phyloP scores from a whole-genome alignment of 2,113 vertebrate genomes.

The Cettia cetti region DNA sequence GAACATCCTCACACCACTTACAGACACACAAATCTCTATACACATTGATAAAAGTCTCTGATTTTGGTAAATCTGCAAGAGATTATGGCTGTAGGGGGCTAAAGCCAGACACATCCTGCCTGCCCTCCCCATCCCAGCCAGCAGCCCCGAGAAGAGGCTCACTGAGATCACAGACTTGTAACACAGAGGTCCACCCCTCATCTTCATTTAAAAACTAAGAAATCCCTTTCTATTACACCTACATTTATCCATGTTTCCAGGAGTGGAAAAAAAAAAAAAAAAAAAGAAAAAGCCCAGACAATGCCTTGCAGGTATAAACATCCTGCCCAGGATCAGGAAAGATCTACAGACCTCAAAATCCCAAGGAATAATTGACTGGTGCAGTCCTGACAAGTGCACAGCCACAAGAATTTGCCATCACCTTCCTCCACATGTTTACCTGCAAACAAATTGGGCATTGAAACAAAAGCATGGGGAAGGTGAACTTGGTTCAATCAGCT shows the following conservation, averaged over 20 bases:
- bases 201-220: background rate
- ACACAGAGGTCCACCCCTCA: background rate
- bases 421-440: background rate
- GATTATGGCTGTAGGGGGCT: accelerated
- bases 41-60: background rate
- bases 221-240: background rate
- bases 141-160: background rate
- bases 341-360: background rate
- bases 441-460: background rate
- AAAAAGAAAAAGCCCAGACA: background rate
- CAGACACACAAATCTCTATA: background rate
- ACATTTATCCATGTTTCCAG: background rate
- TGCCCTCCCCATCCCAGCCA: background rate
- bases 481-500: background rate
- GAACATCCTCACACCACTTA: background rate
- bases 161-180: background rate
- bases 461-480: background rate
- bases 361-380: background rate
- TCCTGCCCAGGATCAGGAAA: background rate
- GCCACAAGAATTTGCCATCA: background rate
- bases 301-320: background rate
- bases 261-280: too few species aligned
- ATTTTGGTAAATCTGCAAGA: background rate
- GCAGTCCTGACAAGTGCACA: background rate
- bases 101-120: background rate